These are phyloP conservation scores for Thaumatotibia leucotreta DNA, from an alignment of 1,140 invertebrate genomes.

Conservation along the genomic window DNA sequence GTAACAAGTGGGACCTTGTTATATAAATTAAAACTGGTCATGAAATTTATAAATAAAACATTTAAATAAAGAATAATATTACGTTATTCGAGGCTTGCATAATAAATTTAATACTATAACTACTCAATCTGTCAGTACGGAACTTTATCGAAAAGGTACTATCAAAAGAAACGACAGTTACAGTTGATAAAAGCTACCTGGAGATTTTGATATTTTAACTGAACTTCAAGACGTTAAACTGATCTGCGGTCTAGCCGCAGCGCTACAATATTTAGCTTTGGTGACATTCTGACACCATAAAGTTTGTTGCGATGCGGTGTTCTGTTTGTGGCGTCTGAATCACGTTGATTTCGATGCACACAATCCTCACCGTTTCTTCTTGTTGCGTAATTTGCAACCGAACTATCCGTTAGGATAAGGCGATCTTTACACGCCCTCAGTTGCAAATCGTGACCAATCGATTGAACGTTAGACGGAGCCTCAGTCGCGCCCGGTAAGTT, in stretches of 20 bases:
- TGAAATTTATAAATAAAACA: neutral
- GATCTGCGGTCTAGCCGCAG: neutral
- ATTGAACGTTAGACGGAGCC: slow-evolving; percentile 58
- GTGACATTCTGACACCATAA: neutral
- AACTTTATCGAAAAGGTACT: neutral
- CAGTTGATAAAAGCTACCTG: neutral
- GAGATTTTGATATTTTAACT: neutral
- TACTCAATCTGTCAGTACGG: neutral
- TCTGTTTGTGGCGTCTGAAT: neutral
- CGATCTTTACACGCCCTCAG: slow-evolving; percentile 31
- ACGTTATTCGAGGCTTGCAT: neutral
- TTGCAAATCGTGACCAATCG: slow-evolving; percentile 63
- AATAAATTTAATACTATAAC: neutral
- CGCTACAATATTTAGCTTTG: neutral
- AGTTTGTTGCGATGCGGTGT: neutral
- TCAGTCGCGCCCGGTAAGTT: slow-evolving; percentile 54
- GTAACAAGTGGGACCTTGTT: neutral
- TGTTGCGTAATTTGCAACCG: slow-evolving; percentile 38
- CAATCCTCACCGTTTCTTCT: neutral
- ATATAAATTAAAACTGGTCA: neutral
- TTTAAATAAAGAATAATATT: neutral
- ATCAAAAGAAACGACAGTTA: neutral
- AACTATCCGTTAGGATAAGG: slow-evolving; percentile 25
- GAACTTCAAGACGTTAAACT: neutral
- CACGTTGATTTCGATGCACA: neutral